Conservation (phyloP, 2,888 invertebrate species). For the Nysson spinosus region DNA sequence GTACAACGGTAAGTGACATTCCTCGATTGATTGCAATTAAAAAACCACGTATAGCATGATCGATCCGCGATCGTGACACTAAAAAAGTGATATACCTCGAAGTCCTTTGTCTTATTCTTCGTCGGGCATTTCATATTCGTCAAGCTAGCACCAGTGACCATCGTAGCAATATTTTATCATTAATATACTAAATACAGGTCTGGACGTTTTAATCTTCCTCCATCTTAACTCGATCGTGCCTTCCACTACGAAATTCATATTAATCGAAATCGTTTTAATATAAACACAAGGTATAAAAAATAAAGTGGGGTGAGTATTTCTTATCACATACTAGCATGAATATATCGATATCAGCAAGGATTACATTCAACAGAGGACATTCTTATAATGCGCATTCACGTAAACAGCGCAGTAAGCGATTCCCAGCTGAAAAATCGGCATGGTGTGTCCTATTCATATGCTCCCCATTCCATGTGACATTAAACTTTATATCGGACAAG, state of each 20-base stretch:
- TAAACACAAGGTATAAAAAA: conserved; percentile 62
- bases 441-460: too few species aligned
- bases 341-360: not conserved
- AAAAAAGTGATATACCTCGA: conserved; percentile 17
- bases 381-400: not conserved
- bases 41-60: too few species aligned
- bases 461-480: conserved; percentile 34
- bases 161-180: conserved; percentile 16
- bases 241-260: too few species aligned
- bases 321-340: conserved; percentile 16
- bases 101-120: not conserved
- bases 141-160: conserved; percentile 59
- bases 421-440: too few species aligned
- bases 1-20: too few species aligned
- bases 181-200: too few species aligned
- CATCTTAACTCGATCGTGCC: too few species aligned
- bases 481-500: conserved; percentile 9
- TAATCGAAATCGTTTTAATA: conserved; percentile 4
- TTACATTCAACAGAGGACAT: not conserved
- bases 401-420: conserved; percentile 18
- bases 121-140: too few species aligned
- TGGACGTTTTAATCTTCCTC: conserved; percentile 31
- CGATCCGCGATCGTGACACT: conserved; percentile 19
- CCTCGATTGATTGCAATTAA: too few species aligned
- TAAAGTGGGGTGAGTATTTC: conserved; percentile 56